These are phyloP conservation scores for Chrysocyon brachyurus DNA, from an alignment of 2,797 vertebrate genomes.

Conservation along the genomic window DNA sequence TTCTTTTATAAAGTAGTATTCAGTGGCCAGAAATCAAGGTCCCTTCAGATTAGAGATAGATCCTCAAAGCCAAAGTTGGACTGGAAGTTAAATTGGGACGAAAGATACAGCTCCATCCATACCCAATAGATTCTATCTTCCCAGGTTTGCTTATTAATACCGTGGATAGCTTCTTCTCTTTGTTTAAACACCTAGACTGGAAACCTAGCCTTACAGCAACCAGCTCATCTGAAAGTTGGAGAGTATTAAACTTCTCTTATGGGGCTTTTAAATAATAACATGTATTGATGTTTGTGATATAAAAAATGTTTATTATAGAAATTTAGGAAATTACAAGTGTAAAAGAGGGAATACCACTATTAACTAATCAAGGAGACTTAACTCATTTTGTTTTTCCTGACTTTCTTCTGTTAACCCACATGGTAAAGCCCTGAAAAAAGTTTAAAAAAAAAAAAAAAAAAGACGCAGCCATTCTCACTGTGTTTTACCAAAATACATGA, in stretches of 20 bases:
- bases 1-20: conserved; percentile 30
- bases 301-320: conserved; percentile 28
- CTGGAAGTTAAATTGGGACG: not conserved
- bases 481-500: not conserved
- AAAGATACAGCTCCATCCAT: not conserved
- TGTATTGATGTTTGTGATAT: conserved; percentile 11
- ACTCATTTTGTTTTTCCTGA: not conserved
- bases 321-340: conserved; percentile 2
- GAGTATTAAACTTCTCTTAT: not conserved
- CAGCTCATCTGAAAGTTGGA: not conserved
- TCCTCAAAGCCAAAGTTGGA: not conserved
- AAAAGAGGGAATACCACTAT: conserved; percentile 49
- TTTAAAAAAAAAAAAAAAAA: not conserved
- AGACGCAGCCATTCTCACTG: not conserved
- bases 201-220: not conserved
- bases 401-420: conserved; percentile 7
- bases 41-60: not conserved
- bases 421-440: not conserved
- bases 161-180: not conserved
- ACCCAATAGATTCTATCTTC: not conserved
- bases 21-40: conserved; percentile 29
- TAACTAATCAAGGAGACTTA: not conserved
- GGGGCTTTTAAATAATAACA: conserved; percentile 3
- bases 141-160: not conserved
- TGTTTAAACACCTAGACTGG: not conserved